phyloP scores from a whole-genome alignment of 2,797 vertebrate genomes.

The Sorex maritimensis region DNA sequence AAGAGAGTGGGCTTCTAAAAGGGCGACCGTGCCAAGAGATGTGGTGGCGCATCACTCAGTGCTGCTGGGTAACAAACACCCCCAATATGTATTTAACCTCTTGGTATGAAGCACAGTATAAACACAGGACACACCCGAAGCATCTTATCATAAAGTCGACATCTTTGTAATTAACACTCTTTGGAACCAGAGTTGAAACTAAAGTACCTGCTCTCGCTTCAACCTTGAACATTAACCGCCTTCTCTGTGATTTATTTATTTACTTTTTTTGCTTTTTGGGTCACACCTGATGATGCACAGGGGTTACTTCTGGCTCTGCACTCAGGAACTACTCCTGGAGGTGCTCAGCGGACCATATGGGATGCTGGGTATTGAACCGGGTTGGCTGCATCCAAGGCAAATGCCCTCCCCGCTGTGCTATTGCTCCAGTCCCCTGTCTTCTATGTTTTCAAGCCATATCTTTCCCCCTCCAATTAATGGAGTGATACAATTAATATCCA shows the following conservation, averaged over 20 bases:
- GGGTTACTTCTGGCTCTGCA: too few relatives aligned
- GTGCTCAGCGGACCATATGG: too few relatives aligned
- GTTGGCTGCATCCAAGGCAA: too few relatives aligned
- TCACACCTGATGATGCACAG: too few relatives aligned
- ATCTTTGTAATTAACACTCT: background rate
- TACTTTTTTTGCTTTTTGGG: too few relatives aligned
- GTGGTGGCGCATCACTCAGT: background rate
- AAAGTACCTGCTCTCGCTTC: background rate
- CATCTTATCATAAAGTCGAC: background rate
- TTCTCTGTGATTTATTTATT: background rate
- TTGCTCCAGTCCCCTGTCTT: too few relatives aligned
- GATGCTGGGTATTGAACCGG: too few relatives aligned
- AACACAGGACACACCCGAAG: background rate
- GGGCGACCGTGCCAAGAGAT: background rate
- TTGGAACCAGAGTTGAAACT: background rate
- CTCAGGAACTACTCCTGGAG: too few relatives aligned
- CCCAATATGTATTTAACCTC: background rate
- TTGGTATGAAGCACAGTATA: constrained; percentile 20
- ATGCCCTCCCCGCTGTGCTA: too few relatives aligned
- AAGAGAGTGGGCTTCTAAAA: too few relatives aligned
- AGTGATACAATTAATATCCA: background rate
- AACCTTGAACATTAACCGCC: background rate
- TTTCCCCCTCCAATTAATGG: background rate
- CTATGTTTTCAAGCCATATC: background rate
- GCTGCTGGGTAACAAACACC: background rate